These are phyloP conservation scores for Percopsis omiscomaycus DNA, from an alignment of 2,797 vertebrate species.

Conservation along the genomic window DNA sequence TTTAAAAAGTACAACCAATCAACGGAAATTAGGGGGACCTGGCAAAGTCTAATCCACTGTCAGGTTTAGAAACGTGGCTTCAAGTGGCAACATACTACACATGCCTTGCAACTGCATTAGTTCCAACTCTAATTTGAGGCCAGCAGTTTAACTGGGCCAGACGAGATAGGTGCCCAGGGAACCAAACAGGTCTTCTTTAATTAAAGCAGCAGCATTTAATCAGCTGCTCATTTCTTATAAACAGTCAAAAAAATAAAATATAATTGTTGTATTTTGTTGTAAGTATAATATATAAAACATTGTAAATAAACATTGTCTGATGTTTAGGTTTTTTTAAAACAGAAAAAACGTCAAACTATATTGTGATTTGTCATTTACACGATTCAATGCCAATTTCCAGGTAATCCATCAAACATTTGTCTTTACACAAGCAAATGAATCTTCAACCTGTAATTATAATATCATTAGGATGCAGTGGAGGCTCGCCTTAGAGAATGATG, in stretches of 20 bases:
- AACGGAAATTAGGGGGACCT: constrained; percentile 54
- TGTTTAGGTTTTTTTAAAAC: too few relatives aligned
- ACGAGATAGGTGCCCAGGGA: constrained; percentile 40
- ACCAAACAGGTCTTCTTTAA: constrained; percentile 50
- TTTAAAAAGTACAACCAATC: constrained; percentile 62
- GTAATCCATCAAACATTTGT: constrained; percentile 64
- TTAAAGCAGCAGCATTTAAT: constrained; percentile 64
- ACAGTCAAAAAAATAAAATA: too few relatives aligned
- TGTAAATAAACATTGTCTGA: too few relatives aligned
- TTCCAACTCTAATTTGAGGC: constrained; percentile 50
- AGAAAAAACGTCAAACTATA: too few relatives aligned
- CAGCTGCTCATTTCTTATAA: constrained; percentile 57
- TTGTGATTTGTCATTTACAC: constrained; percentile 23
- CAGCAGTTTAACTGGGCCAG: constrained; percentile 49
- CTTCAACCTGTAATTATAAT: constrained; percentile 60
- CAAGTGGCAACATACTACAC: constrained; percentile 20
- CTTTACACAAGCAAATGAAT: constrained; percentile 54
- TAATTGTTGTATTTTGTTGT: too few relatives aligned
- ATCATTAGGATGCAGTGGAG: constrained; percentile 55
- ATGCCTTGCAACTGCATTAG: constrained; percentile 22
- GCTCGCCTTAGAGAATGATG: constrained; percentile 42
- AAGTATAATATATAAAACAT: too few relatives aligned
- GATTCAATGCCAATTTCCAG: constrained; percentile 45
- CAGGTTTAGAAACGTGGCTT: constrained; percentile 36
- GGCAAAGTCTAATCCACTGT: constrained; percentile 46